phyloP scores from a whole-genome alignment of 1,140 invertebrate species.

The Hetaerina americana region DNA sequence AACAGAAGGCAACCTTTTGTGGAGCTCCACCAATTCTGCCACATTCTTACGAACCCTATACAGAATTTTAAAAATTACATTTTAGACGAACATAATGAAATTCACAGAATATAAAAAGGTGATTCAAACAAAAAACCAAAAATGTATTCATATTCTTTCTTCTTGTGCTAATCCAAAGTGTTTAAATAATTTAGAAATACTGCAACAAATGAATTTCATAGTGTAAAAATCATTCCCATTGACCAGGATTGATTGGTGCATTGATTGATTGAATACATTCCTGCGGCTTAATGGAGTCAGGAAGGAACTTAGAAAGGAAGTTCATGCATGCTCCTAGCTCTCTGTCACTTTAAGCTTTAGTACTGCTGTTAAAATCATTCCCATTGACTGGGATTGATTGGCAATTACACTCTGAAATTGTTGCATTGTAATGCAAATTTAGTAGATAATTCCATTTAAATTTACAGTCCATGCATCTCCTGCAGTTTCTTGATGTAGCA shows the following conservation, averaged over 20 bases:
- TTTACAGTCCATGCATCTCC: too few species aligned
- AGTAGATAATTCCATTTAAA: too few species aligned
- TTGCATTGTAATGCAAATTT: too few species aligned
- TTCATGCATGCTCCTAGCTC: slow-evolving; percentile 45
- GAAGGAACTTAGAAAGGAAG: slow-evolving; percentile 58
- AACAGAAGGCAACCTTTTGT: slow-evolving; percentile 41
- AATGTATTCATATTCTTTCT: too few species aligned
- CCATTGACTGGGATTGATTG: neutral
- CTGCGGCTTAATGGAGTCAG: slow-evolving; percentile 82
- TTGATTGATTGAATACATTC: too few species aligned
- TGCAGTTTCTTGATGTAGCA: too few species aligned
- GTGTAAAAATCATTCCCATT: neutral
- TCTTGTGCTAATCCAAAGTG: too few species aligned
- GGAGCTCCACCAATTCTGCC: slow-evolving; percentile 70
- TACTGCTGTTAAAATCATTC: neutral
- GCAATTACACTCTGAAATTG: too few species aligned
- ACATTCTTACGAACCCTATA: slow-evolving; percentile 64
- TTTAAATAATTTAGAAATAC: slow-evolving; percentile 11
- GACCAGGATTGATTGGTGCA: too few species aligned
- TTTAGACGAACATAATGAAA: neutral
- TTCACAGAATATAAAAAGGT: too few species aligned
- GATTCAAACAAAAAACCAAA: too few species aligned
- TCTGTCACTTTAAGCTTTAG: slow-evolving; percentile 43
- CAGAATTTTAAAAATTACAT: slow-evolving; percentile 5
- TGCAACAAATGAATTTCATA: slow-evolving; percentile 2